These are phyloP conservation scores for Torymus tubicola DNA, from an alignment of 2,888 invertebrate species.

Conservation along the genomic window DNA sequence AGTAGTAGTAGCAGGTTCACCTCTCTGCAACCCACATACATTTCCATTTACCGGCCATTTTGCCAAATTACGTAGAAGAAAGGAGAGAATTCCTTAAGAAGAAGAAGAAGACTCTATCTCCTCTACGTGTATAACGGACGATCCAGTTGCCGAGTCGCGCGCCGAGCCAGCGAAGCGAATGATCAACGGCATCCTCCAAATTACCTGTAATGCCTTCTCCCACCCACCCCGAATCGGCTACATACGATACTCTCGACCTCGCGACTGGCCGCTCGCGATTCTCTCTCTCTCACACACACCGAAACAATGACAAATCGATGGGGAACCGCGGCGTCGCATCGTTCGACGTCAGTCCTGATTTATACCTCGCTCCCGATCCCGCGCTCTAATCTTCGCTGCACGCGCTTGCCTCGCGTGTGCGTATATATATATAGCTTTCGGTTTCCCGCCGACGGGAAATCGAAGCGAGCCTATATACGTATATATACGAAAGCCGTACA, in stretches of 20 bases:
- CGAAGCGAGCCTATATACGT: too few species aligned
- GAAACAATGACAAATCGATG: background rate
- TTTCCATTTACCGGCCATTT: background rate
- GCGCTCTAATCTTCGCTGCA: background rate
- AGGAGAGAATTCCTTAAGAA: too few species aligned
- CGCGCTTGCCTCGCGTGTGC: too few species aligned
- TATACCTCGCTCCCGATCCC: background rate
- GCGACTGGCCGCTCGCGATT: too few species aligned
- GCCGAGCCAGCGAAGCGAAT: conserved; percentile 68
- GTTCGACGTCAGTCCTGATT: conserved; percentile 1
- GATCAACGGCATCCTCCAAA: conserved; percentile 64
- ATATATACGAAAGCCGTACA: background rate
- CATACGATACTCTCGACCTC: too few species aligned
- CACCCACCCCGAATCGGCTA: too few species aligned
- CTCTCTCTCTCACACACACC: background rate
- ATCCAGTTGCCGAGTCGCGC: conserved; percentile 52
- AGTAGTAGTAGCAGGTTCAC: background rate
- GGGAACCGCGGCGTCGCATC: background rate
- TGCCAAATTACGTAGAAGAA: too few species aligned
- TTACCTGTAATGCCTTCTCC: conserved; percentile 54
- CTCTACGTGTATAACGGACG: conserved; percentile 7
- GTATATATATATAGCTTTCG: too few species aligned
- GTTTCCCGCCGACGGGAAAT: too few species aligned
- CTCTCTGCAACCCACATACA: too few species aligned
- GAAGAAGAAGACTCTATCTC: too few species aligned